Conservation (phyloP, 1,140 invertebrate genomes). For the Drosophila pseudoananassae region DNA sequence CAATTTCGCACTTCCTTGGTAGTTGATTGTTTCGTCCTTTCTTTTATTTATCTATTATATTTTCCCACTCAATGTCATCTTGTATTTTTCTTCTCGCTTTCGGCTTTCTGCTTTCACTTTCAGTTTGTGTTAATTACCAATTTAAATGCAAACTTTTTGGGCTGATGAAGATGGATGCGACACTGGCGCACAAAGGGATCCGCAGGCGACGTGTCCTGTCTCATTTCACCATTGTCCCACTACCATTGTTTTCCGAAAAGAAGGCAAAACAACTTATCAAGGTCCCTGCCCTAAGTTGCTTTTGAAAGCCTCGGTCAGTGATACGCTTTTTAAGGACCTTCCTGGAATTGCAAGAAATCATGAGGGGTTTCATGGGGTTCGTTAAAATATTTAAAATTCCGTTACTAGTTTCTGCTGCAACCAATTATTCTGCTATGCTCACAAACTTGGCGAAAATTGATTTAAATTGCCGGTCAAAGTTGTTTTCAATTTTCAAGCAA, state of each 20-base stretch:
- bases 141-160: slow-evolving; percentile 79
- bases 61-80: slow-evolving; percentile 46
- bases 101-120: slow-evolving; percentile 57
- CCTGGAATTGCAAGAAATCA: neutral
- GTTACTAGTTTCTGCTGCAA: neutral
- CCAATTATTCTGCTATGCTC: neutral
- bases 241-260: slow-evolving; percentile 22
- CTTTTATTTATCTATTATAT: slow-evolving; percentile 2
- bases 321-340: slow-evolving; percentile 26
- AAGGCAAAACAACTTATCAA: slow-evolving; percentile 41
- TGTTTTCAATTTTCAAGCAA: slow-evolving; percentile 58
- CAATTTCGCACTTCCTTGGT: slow-evolving; percentile 48
- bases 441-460: slow-evolving; percentile 14
- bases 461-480: slow-evolving; percentile 43
- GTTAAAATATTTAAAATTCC: neutral
- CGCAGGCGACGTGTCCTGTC: slow-evolving; percentile 34
- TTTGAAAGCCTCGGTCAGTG: slow-evolving; percentile 17
- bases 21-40: slow-evolving; percentile 65
- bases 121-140: slow-evolving; percentile 74
- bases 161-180: slow-evolving; percentile 75
- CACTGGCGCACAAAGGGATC: slow-evolving; percentile 40
- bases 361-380: neutral
- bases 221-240: slow-evolving; percentile 35
- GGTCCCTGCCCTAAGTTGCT: slow-evolving; percentile 28
- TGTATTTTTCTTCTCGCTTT: slow-evolving; percentile 35